phyloP scores from a whole-genome alignment of 2,888 invertebrate genomes.

The Dimorphilus gyrociliatus region DNA sequence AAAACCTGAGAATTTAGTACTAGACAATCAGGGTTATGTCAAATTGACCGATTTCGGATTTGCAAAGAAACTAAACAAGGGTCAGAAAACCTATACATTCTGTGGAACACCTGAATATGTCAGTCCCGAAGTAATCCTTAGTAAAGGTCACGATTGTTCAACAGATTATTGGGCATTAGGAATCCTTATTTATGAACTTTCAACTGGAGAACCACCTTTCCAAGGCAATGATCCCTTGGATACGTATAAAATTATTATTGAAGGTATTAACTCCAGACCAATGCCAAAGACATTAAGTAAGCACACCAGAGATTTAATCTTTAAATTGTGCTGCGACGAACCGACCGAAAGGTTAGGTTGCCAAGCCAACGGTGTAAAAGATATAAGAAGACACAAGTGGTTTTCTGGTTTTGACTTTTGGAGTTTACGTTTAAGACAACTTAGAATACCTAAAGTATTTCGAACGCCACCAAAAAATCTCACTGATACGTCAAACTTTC shows the following conservation, averaged over 20 bases:
- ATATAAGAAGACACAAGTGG: conserved; percentile 63
- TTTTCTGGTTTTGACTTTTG: conserved; percentile 81
- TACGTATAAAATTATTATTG: conserved; percentile 94
- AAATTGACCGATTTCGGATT: conserved; percentile 96
- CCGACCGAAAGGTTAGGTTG: conserved; percentile 92
- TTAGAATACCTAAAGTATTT: no score
- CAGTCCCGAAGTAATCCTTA: conserved; percentile 94
- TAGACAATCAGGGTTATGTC: conserved; percentile 82
- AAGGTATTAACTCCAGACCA: conserved; percentile 93
- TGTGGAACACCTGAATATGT: conserved; percentile 89
- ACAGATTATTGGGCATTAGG: conserved; percentile 99
- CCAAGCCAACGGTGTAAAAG: conserved; percentile 55
- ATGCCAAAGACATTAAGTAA: conserved; percentile 84
- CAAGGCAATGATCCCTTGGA: conserved; percentile 95
- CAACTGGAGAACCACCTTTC: conserved; percentile 81
- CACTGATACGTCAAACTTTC: conserved; percentile 56
- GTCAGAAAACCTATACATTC: conserved; percentile 94
- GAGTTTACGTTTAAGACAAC: conserved; percentile 36
- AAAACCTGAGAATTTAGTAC: conserved; percentile 76
- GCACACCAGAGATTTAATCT: conserved; percentile 65
- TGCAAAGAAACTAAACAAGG: conserved; percentile 66
- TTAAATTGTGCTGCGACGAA: conserved; percentile 52
- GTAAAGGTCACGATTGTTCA: conserved; percentile 74
- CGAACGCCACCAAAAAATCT: conserved; percentile 49
- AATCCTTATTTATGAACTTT: conserved; percentile 90